Percentiles rank a stretch among this genome's conserved stretches.
phyloP scores from a whole-genome alignment of 2,888 invertebrate species.

The Synanthedon myopaeformis region DNA sequence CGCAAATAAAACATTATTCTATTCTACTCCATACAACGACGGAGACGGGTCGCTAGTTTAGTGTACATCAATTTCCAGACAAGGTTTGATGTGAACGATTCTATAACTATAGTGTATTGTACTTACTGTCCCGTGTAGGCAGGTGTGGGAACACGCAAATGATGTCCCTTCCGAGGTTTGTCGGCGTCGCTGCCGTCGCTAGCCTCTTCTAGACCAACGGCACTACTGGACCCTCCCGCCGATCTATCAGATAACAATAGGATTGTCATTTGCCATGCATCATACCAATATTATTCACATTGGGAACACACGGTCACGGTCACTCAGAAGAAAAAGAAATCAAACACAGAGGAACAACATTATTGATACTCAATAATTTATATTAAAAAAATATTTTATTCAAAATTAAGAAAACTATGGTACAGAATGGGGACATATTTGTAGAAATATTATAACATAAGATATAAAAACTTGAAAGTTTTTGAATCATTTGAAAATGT shows the following conservation, averaged over 20 bases:
- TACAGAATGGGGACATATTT: too few relatives aligned
- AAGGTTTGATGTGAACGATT: neutral
- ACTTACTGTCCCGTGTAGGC: slow-evolving; percentile 52
- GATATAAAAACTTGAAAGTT: too few relatives aligned
- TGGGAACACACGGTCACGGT: too few relatives aligned
- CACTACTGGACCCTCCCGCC: slow-evolving; percentile 33
- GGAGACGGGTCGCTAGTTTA: neutral
- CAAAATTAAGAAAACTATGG: too few relatives aligned
- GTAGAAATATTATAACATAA: too few relatives aligned
- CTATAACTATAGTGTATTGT: neutral
- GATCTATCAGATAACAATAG: slow-evolving; percentile 28
- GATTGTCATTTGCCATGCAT: neutral
- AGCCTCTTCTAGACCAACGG: slow-evolving; percentile 44
- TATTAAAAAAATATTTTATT: too few relatives aligned
- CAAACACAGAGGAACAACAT: too few relatives aligned
- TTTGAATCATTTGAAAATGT: too few relatives aligned
- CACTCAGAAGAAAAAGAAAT: too few relatives aligned
- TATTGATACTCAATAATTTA: too few relatives aligned
- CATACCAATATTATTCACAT: neutral
- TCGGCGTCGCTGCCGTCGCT: slow-evolving; percentile 65
- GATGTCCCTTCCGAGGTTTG: slow-evolving; percentile 39
- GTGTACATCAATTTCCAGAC: too few relatives aligned
- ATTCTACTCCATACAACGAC: neutral
- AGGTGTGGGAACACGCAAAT: slow-evolving; percentile 56
- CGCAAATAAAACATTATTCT: too few relatives aligned